Conservation (phyloP, 1,140 invertebrate genomes). For the Cherax destructor region DNA sequence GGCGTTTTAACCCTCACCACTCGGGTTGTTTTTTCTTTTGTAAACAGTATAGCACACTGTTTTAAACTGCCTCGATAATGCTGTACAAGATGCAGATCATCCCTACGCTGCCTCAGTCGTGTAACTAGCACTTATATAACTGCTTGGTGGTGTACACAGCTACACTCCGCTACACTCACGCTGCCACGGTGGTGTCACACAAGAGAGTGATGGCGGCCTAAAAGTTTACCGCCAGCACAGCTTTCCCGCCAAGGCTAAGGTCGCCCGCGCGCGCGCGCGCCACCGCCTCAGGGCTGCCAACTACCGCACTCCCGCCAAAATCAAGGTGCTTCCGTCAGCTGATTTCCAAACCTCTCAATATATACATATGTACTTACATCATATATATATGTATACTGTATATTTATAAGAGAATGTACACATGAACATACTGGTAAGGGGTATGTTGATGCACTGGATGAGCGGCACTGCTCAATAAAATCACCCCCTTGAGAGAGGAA, state of each 20-base stretch:
- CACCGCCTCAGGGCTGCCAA: not conserved
- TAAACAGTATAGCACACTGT: no score
- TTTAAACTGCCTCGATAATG: no score
- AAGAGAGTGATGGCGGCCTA: not conserved
- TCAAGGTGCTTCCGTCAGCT: not conserved
- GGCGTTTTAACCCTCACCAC: not conserved
- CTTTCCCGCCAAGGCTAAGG: conserved; percentile 9
- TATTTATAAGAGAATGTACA: no score
- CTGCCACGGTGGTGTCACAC: not conserved
- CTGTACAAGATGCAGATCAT: no score
- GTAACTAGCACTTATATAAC: no score
- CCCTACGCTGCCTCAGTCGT: no score
- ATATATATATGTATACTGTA: no score
- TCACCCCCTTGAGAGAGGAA: no score
- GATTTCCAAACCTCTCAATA: not conserved
- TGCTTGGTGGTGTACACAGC: not conserved
- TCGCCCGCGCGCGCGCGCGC: not conserved
- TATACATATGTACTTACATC: not conserved
- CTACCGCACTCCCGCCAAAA: not conserved
- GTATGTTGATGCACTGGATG: no score
- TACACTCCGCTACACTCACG: not conserved
- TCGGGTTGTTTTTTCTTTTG: no score
- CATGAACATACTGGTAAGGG: not conserved
- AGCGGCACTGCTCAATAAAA: no score
- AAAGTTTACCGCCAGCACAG: not conserved